Evolutionary conservation across 2,113 vertebrate genomes (phyloP).

Genomic region (Copsychus sechellarum): DNA sequence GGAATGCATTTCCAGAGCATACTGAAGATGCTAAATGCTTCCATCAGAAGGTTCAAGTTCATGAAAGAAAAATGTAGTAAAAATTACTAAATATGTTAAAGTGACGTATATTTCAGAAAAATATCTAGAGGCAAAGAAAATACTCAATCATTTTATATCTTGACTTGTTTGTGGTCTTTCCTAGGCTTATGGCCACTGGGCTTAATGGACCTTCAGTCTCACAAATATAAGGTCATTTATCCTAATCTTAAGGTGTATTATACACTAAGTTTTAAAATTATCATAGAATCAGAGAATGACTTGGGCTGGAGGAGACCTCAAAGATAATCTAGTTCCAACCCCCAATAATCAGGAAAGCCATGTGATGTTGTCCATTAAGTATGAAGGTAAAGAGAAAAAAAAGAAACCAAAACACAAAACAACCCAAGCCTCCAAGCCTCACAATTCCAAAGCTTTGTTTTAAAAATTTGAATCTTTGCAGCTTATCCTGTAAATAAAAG

Average conservation of each 20-base stretch:
- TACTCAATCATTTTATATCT: not conserved
- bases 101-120: not conserved
- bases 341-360: not conserved
- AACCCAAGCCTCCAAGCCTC: not conserved
- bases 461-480: not conserved
- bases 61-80: not conserved
- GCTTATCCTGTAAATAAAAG: not conserved
- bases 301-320: not conserved
- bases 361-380: not conserved
- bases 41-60: not conserved
- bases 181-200: not conserved
- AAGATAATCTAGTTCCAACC: not conserved
- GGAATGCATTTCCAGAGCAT: not conserved
- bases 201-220: not conserved
- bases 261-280: not conserved
- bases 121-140: not conserved
- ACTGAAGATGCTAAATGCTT: not conserved
- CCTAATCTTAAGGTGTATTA: not conserved
- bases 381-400: not conserved
- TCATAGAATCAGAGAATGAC: not conserved
- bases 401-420: not conserved
- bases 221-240: not conserved
- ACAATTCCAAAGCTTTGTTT: not conserved
- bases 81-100: not conserved
- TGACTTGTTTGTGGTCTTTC: not conserved